Evolutionary conservation across 2,888 invertebrate genomes (phyloP).

Genomic region (Melieria crassipennis): DNA sequence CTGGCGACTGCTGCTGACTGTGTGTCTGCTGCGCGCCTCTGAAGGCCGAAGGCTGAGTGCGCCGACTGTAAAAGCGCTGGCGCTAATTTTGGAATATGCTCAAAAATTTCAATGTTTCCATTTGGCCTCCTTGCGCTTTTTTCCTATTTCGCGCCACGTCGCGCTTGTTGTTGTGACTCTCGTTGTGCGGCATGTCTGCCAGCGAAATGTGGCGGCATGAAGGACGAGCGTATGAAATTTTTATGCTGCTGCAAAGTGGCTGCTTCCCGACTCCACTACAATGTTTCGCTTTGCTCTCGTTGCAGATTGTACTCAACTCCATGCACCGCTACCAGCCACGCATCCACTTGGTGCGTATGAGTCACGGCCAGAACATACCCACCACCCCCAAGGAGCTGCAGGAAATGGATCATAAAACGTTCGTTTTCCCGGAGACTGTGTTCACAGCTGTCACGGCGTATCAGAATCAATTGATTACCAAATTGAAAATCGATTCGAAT

Average conservation of each 20-base stretch:
- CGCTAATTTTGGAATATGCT: slow-evolving; percentile 3
- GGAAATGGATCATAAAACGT: slow-evolving; percentile 94
- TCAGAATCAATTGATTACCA: slow-evolving; percentile 99
- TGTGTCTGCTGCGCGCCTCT: too few relatives aligned
- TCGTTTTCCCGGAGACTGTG: slow-evolving; percentile 96
- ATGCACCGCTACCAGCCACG: slow-evolving; percentile 99
- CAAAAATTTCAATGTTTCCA: neutral
- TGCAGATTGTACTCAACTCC: slow-evolving; percentile 96
- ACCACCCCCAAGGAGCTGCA: slow-evolving; percentile 83
- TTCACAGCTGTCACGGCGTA: slow-evolving; percentile 99
- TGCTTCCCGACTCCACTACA: neutral
- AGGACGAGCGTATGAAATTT: neutral
- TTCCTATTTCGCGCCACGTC: neutral
- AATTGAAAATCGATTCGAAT: slow-evolving; percentile 98
- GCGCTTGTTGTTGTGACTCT: neutral
- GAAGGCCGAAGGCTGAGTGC: slow-evolving; percentile 10
- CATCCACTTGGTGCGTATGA: slow-evolving; percentile 92
- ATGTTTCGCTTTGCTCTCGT: slow-evolving; percentile 15
- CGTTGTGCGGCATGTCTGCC: slow-evolving; percentile 3
- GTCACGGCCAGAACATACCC: slow-evolving; percentile 81
- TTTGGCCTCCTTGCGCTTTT: neutral
- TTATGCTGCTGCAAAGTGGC: slow-evolving; percentile 1
- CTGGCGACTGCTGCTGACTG: too few relatives aligned
- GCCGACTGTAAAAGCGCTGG: neutral
- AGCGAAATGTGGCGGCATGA: too few relatives aligned